These are phyloP conservation scores for Drosophila repleta DNA, from an alignment of 1,140 invertebrate species.

Conservation along the genomic window DNA sequence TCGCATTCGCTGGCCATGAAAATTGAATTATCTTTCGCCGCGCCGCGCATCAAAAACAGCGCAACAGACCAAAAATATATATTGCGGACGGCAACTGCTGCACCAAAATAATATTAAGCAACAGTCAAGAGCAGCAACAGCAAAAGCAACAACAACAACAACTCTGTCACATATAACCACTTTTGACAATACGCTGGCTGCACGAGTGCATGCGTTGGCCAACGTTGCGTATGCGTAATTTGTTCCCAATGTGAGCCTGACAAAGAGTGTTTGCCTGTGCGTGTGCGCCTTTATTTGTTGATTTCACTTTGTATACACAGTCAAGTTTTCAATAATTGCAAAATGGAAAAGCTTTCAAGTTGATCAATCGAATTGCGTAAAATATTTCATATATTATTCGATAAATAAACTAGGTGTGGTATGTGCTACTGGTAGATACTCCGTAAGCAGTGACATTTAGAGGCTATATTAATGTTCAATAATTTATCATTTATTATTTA, in stretches of 20 bases:
- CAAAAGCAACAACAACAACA: not conserved
- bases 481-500: too few species aligned
- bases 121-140: conserved; percentile 6
- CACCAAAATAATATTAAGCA: conserved; percentile 22
- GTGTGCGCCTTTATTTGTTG: not conserved
- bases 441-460: too few species aligned
- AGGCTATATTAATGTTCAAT: too few species aligned
- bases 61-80: not conserved
- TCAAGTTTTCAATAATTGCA: not conserved
- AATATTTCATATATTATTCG: not conserved
- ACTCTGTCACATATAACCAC: conserved; percentile 2
- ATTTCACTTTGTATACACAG: not conserved
- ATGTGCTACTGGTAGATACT: too few species aligned
- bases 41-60: not conserved
- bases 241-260: not conserved
- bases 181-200: not conserved
- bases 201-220: not conserved
- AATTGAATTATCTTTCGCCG: conserved; percentile 34
- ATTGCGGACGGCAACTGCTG: not conserved
- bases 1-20: conserved; percentile 32
- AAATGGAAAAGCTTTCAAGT: not conserved
- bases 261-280: not conserved
- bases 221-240: conserved; percentile 1
- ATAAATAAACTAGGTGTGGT: too few species aligned
- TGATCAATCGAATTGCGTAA: conserved; percentile 1